Percentiles rank a stretch among this genome's conserved stretches.
Conservation (phyloP, 2,888 invertebrate genomes). For the Kuschelorhynchus macadamiae region DNA sequence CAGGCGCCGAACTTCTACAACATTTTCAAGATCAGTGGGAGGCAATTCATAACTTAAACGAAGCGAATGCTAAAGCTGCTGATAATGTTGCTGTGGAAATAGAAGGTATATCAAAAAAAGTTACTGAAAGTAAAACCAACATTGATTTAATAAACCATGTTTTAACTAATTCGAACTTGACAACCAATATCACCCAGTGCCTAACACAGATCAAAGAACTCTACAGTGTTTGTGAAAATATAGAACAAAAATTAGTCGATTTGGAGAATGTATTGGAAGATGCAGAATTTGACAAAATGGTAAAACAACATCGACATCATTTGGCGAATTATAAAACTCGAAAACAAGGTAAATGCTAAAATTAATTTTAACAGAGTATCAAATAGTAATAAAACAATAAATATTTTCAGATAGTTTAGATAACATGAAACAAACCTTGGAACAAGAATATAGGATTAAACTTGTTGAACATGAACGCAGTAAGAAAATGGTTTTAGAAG, state of each 20-base stretch:
- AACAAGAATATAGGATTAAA: constrained; percentile 73
- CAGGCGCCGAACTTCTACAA: constrained; percentile 78
- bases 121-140: constrained; percentile 60
- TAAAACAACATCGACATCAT: constrained; percentile 80
- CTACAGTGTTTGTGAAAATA: constrained; percentile 73
- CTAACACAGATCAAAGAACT: constrained; percentile 71
- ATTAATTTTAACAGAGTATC: no score
- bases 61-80: constrained; percentile 77
- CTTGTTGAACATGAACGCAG: constrained; percentile 73
- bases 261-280: constrained; percentile 80
- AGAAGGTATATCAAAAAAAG: constrained; percentile 62
- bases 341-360: constrained; percentile 78
- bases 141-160: constrained; percentile 61
- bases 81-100: constrained; percentile 72
- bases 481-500: constrained; percentile 72
- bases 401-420: constrained; percentile 65
- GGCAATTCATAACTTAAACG: constrained; percentile 78
- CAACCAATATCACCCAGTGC: constrained; percentile 70
- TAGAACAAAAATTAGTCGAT: constrained; percentile 76
- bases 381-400: not conserved
- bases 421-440: constrained; percentile 70
- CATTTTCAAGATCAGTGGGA: constrained; percentile 83
- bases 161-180: constrained; percentile 62
- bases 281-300: constrained; percentile 79
- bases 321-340: constrained; percentile 75